phyloP scores from a whole-genome alignment of 2,888 invertebrate species.

The Nematopogon swammerdamellus region DNA sequence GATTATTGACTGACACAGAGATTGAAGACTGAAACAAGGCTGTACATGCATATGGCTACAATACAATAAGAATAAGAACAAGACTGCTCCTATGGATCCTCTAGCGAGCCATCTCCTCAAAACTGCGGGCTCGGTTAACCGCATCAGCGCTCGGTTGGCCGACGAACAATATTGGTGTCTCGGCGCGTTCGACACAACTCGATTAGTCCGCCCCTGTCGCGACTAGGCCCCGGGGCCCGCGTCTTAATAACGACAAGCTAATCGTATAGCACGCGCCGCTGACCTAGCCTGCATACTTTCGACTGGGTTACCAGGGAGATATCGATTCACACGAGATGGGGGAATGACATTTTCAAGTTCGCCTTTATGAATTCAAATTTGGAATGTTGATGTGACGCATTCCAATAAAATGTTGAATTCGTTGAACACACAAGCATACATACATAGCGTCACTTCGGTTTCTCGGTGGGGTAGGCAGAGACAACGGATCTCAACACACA shows the following conservation, averaged over 20 bases:
- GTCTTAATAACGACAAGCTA: neutral
- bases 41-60: too few species aligned
- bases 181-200: neutral
- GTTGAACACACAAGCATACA: too few species aligned
- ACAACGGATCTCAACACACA: too few species aligned
- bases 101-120: neutral
- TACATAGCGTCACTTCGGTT: too few species aligned
- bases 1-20: too few species aligned
- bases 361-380: too few species aligned
- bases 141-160: slow-evolving; percentile 4
- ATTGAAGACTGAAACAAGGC: too few species aligned
- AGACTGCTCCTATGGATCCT: neutral
- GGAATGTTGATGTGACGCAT: too few species aligned
- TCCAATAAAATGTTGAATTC: too few species aligned
- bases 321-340: neutral
- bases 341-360: too few species aligned
- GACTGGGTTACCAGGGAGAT: neutral
- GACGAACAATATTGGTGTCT: slow-evolving; percentile 6
- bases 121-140: slow-evolving; percentile 2
- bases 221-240: neutral
- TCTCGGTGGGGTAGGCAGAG: too few species aligned
- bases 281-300: neutral
- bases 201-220: neutral
- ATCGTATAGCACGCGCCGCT: neutral
- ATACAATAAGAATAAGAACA: too few species aligned